These are phyloP conservation scores for Lycocerus yunnanus DNA, from an alignment of 2,888 invertebrate genomes.

Conservation along the genomic window DNA sequence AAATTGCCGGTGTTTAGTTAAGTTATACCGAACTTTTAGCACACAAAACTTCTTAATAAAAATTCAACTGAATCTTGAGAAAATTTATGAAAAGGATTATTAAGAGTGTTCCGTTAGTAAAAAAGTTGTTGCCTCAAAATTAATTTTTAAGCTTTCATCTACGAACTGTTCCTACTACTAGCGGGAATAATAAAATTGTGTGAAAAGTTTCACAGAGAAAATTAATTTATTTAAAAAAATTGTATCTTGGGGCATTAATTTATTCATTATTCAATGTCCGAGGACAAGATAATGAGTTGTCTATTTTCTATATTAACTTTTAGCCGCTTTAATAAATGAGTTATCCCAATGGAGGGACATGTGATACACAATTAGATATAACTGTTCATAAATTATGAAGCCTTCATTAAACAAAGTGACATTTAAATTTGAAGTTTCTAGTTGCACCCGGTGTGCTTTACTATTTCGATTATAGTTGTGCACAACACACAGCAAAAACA, in stretches of 20 bases:
- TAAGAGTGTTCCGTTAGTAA: not conserved
- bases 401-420: slow-evolving; percentile 22
- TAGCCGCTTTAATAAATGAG: slow-evolving; percentile 29
- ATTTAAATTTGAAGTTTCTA: slow-evolving; percentile 3
- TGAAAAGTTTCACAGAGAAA: not conserved
- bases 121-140: not conserved
- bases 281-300: slow-evolving; percentile 24
- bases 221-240: slow-evolving; percentile 1
- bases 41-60: not conserved
- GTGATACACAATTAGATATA: slow-evolving; percentile 31
- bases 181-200: not conserved
- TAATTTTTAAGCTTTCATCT: not conserved
- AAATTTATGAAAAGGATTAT: not conserved
- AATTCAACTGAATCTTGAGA: not conserved
- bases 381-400: slow-evolving; percentile 28
- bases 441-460: not conserved
- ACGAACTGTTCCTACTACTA: not conserved
- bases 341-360: slow-evolving; percentile 23
- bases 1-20: not conserved
- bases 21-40: not conserved
- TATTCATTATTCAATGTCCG: slow-evolving; percentile 26
- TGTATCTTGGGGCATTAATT: slow-evolving; percentile 21
- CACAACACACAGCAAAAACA: not conserved
- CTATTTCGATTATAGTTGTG: not conserved
- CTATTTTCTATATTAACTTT: slow-evolving; percentile 27